Evolutionary conservation across 2,113 vertebrate species (phyloP).

Genomic region (Ailuropoda melanoleuca): DNA sequence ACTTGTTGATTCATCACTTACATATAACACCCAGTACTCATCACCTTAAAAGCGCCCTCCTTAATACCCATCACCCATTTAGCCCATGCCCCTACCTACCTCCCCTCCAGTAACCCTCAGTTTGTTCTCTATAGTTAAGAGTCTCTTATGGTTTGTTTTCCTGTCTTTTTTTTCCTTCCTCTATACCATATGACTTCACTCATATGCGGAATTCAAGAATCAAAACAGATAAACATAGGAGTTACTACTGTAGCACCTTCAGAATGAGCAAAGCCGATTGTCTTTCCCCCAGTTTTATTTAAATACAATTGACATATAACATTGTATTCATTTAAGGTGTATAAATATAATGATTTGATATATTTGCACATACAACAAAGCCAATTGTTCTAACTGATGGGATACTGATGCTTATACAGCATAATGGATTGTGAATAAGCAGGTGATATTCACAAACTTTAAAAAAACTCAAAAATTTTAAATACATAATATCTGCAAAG

Average conservation of each 20-base stretch:
- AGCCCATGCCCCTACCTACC: background rate
- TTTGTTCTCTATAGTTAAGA: background rate
- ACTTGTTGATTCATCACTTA: background rate
- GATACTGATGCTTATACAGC: background rate
- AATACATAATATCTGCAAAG: background rate
- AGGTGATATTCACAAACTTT: background rate
- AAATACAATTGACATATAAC: background rate
- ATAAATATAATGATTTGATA: background rate
- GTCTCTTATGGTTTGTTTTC: background rate
- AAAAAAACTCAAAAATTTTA: background rate
- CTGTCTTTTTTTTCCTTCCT: background rate
- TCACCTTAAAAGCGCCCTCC: background rate
- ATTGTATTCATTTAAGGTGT: background rate
- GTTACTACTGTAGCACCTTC: background rate
- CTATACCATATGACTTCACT: background rate
- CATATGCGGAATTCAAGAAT: background rate
- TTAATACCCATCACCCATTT: background rate
- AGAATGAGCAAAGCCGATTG: background rate
- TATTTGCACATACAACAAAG: background rate
- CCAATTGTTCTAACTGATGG: background rate
- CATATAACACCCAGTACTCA: background rate
- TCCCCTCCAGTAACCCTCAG: background rate
- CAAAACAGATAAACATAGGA: background rate
- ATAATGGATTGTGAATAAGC: background rate
- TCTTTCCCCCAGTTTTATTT: background rate